phyloP scores from a whole-genome alignment of 2,888 invertebrate species.

The Silvanus unidentatus region DNA sequence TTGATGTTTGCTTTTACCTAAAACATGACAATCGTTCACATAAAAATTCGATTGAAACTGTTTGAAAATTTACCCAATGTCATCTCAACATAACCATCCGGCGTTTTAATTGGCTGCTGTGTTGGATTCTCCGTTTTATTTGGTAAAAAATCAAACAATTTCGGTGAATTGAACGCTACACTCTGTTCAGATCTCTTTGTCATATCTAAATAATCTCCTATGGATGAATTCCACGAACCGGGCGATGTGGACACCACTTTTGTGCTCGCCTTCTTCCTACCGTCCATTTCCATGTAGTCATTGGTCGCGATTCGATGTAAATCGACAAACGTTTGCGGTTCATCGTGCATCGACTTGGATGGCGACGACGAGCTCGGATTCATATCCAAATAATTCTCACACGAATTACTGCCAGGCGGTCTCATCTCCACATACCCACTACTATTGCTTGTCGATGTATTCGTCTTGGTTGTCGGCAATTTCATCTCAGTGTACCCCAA shows the following conservation, averaged over 20 bases:
- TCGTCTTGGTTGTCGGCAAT: conserved; percentile 10
- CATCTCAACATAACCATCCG: conserved; percentile 65
- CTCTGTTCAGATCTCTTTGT: neutral
- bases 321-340: conserved; percentile 11
- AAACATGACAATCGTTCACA: too few species aligned
- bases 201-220: conserved; percentile 11
- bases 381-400: conserved; percentile 29
- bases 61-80: conserved; percentile 47
- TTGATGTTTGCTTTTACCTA: conserved; percentile 20
- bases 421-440: conserved; percentile 47
- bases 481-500: conserved; percentile 51
- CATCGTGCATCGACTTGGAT: conserved; percentile 3
- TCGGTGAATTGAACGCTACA: too few species aligned
- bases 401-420: conserved; percentile 32
- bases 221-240: neutral
- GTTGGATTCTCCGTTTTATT: too few species aligned
- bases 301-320: conserved; percentile 1
- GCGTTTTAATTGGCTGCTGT: conserved; percentile 25
- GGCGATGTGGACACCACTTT: neutral
- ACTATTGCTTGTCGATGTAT: conserved; percentile 14
- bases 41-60: neutral
- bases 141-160: too few species aligned
- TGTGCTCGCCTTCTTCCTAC: neutral
- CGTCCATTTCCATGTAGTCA: conserved; percentile 45
- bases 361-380: conserved; percentile 16